Evolutionary conservation across 2,888 invertebrate genomes (phyloP).

Genomic region (Unio delphinus): DNA sequence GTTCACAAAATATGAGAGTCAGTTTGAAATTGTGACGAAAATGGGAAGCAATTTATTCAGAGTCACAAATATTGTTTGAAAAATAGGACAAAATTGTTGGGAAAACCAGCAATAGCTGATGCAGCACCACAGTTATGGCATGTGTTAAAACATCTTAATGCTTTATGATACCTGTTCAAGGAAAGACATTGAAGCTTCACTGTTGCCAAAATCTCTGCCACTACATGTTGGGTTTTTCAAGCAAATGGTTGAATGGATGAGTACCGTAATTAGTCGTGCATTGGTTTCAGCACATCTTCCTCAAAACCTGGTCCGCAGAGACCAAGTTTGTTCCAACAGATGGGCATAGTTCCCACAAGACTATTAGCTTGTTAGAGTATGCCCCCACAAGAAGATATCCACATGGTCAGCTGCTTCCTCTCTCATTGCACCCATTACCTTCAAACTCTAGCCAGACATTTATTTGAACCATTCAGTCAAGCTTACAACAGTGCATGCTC

Average conservation of each 20-base stretch:
- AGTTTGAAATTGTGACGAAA: constrained; percentile 4
- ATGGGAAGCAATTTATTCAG: neutral
- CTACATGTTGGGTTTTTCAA: neutral
- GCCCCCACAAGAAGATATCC: neutral
- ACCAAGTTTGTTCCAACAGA: neutral
- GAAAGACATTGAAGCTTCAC: neutral
- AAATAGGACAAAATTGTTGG: neutral
- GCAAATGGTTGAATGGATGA: neutral
- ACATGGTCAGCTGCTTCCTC: neutral
- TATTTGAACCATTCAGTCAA: neutral
- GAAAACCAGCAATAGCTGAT: neutral
- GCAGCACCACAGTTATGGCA: neutral
- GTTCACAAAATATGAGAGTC: no score
- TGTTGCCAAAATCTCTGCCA: neutral
- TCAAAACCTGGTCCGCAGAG: neutral
- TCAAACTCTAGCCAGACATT: neutral
- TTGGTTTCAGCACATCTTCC: constrained; percentile 1
- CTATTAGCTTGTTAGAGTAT: neutral
- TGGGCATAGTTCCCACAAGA: neutral
- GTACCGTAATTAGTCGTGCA: neutral
- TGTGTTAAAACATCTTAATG: neutral
- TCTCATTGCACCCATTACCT: neutral
- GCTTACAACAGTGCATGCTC: neutral
- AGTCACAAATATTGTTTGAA: neutral
- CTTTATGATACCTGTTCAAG: neutral